Percentiles rank a stretch among this genome's conserved stretches.
Evolutionary conservation across 2,888 invertebrate genomes (phyloP).

Genomic region (Spilosoma lubricipeda): DNA sequence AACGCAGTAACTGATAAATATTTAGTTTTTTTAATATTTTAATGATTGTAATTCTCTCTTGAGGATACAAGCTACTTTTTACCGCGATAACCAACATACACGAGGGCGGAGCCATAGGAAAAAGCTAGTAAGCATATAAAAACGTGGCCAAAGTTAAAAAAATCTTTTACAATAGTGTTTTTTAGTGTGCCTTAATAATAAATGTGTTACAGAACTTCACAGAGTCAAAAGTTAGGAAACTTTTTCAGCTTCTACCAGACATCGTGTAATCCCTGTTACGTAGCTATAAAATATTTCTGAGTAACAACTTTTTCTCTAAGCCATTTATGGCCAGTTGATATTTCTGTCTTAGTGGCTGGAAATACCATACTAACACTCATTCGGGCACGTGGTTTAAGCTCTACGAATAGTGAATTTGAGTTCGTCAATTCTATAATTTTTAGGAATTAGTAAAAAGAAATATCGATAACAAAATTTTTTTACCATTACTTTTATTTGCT

Average conservation of each 20-base stretch:
- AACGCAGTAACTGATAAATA: slow-evolving; percentile 36
- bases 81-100: too few relatives aligned
- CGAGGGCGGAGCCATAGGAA: too few relatives aligned
- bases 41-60: too few relatives aligned
- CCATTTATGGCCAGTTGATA: neutral
- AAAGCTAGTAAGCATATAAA: too few relatives aligned
- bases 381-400: too few relatives aligned
- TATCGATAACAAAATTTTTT: neutral
- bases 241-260: neutral
- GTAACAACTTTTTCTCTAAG: neutral
- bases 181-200: neutral
- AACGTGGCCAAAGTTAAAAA: neutral
- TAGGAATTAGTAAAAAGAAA: neutral
- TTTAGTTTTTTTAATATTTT: too few relatives aligned
- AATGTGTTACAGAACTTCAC: neutral
- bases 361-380: neutral
- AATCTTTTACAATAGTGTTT: neutral
- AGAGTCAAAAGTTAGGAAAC: neutral
- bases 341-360: neutral
- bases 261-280: neutral
- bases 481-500: neutral
- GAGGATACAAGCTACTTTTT: neutral
- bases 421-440: neutral
- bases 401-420: too few relatives aligned
- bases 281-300: neutral